Evolutionary conservation across 2,113 vertebrate species (phyloP).

Genomic region (Ictalurus furcatus): DNA sequence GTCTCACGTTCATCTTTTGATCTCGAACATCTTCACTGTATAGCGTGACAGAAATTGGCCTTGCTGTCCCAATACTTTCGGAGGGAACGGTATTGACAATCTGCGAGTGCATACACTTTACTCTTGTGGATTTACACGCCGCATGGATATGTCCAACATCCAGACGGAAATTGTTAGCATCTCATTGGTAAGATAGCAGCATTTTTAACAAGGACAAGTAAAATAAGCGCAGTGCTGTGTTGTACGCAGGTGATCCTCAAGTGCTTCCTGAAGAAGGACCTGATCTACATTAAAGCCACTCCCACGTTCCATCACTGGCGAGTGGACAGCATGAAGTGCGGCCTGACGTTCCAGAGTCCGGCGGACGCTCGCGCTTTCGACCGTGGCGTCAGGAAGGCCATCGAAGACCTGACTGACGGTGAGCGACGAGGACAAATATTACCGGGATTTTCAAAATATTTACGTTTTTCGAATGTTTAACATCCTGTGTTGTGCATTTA

Average conservation of each 20-base stretch:
- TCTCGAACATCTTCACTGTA: too few species aligned
- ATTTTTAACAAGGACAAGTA: background rate
- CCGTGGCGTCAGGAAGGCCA: conserved; percentile 92
- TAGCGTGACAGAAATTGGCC: too few species aligned
- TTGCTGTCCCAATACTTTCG: too few species aligned
- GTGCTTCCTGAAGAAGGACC: conserved; percentile 92
- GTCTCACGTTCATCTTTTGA: too few species aligned
- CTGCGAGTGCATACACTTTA: background rate
- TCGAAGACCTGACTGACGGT: conserved; percentile 98
- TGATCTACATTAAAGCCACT: conserved; percentile 96
- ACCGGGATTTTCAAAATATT: background rate
- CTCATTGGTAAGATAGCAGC: background rate
- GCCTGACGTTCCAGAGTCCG: conserved; percentile 93
- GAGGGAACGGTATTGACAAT: background rate
- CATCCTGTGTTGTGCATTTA: background rate
- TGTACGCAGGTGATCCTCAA: conserved; percentile 86
- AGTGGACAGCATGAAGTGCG: conserved; percentile 92
- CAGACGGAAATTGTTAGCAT: background rate
- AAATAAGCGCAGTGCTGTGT: background rate
- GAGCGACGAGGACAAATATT: conserved; percentile 3
- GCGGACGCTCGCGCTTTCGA: conserved; percentile 93
- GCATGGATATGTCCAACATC: background rate
- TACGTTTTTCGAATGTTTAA: background rate
- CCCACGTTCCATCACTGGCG: conserved; percentile 98
- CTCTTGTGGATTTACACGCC: background rate